Evolutionary conservation across 35 echinoderm and acorn worm genomes (phyloP), one percentile per base, ranked within the genome.

Genomic region (Holothuria glaberrima): DNA sequence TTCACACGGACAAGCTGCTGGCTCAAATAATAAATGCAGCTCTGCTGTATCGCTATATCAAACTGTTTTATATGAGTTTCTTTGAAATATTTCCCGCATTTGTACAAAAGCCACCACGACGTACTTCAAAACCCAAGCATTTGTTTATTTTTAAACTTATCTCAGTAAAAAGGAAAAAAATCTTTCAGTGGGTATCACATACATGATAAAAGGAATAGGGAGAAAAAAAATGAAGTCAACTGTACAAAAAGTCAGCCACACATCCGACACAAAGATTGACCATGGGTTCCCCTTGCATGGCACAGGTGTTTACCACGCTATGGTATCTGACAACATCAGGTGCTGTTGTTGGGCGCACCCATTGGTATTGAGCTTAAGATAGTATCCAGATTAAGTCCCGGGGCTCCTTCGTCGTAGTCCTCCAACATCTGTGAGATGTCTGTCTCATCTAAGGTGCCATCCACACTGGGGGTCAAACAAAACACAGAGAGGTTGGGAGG

Each of bases 351-450:
- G 54, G 80, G 12, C 6, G 57, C 32, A 21, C 13, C 17, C 64
- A 71, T 71, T 33, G 85, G 66, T 67, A 87, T 87, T 19, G 32
- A 31, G 30, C 85, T 87, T 22, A 87, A 50, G 34, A 87, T 87
- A 14, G 34, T 71, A 30, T 87, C 85, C n/a, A 87, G 61, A 54
- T 54, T 54, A 14, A 54, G 50, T 54, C 50, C 50, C 50, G 50
- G 50, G 20, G 60, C 59, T 19, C 63, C 63, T 56, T 87, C 85
- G 10, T 87, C 85, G 65, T 87, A 87, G 24, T 87, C 85, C 30
- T 87, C 85, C 63, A 87, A 35, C 85, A 87, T 87, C 65, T 87
- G 85, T 2, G 85, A 87, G 66, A 87, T 87, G 32, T 87, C 85
- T 17, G 61, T 50, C 21, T 87, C 85, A 70, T 87, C 64, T 32